These are phyloP conservation scores for Hirtodrosophila confusa DNA, from an alignment of 2,888 invertebrate species.

Conservation along the genomic window DNA sequence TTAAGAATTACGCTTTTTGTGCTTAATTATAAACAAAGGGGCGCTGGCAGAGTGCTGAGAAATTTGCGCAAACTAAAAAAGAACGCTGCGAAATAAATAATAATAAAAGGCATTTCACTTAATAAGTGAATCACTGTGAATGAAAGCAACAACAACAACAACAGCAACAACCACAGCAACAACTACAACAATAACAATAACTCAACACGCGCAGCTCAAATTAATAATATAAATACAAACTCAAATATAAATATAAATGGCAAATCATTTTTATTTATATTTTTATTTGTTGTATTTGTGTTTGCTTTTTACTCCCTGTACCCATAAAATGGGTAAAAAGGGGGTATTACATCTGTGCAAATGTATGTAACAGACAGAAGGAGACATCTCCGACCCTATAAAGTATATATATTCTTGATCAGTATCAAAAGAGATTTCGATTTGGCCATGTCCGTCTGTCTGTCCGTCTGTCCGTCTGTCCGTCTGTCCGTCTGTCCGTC, in stretches of 20 bases:
- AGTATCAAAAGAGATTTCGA: too few relatives aligned
- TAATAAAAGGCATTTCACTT: constrained; percentile 42
- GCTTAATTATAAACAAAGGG: constrained; percentile 75
- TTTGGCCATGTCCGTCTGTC: too few relatives aligned
- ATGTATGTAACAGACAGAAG: too few relatives aligned
- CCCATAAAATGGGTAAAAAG: too few relatives aligned
- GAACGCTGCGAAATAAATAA: constrained; percentile 74
- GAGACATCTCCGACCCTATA: too few relatives aligned
- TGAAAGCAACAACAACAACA: constrained; percentile 35
- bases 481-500: too few relatives aligned
- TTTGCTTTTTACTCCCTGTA: constrained; percentile 66
- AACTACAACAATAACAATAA: constrained; percentile 47
- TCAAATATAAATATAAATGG: constrained; percentile 38
- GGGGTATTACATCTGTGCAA: too few relatives aligned
- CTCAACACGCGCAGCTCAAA: constrained; percentile 65
- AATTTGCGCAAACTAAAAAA: constrained; percentile 53
- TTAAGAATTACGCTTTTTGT: constrained; percentile 75
- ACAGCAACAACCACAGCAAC: constrained; percentile 25
- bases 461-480: too few relatives aligned
- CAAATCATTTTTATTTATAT: constrained; percentile 23
- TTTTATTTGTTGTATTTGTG: constrained; percentile 8
- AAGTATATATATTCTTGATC: too few relatives aligned
- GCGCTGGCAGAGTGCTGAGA: constrained; percentile 39
- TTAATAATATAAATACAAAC: constrained; percentile 75
- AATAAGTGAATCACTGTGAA: constrained; percentile 68